Percentiles rank a stretch among this genome's conserved stretches.
Conservation (phyloP, 2,113 vertebrate species). For the Columba livia region DNA sequence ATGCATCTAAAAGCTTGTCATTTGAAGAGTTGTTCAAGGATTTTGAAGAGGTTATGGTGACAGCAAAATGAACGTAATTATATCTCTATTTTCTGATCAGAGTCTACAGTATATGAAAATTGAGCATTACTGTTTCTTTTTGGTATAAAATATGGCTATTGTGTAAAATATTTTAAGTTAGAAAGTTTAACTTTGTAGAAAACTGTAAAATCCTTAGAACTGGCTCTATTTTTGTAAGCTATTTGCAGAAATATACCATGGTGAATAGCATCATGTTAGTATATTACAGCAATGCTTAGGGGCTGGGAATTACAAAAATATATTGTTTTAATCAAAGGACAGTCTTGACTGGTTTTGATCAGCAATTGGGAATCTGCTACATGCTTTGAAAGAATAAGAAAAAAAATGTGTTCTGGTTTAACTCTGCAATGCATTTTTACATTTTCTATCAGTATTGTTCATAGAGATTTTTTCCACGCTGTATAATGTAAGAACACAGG, state of each 20-base stretch:
- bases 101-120: conserved; percentile 74
- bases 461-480: background rate
- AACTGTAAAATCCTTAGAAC: conserved; percentile 38
- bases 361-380: background rate
- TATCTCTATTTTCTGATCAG: conserved; percentile 84
- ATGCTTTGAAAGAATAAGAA: background rate
- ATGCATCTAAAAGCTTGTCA: conserved; percentile 87
- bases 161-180: conserved; percentile 69
- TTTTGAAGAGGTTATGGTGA: conserved; percentile 86
- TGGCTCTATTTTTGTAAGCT: conserved; percentile 53
- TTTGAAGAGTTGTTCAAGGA: conserved; percentile 81
- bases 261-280: background rate
- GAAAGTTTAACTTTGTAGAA: conserved; percentile 67
- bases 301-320: background rate
- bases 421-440: background rate
- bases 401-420: background rate
- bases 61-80: conserved; percentile 87
- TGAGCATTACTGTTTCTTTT: conserved; percentile 72
- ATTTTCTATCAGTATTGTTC: background rate
- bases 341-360: background rate
- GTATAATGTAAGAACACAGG: background rate
- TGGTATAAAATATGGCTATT: conserved; percentile 67
- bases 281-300: background rate
- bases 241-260: background rate
- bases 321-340: background rate